A percentile compares a stretch with the other conserved stretches of the same genome.
These are phyloP conservation scores for Nothocercus nigrocapillus DNA, from an alignment of 2,113 vertebrate genomes.

Conservation along the genomic window DNA sequence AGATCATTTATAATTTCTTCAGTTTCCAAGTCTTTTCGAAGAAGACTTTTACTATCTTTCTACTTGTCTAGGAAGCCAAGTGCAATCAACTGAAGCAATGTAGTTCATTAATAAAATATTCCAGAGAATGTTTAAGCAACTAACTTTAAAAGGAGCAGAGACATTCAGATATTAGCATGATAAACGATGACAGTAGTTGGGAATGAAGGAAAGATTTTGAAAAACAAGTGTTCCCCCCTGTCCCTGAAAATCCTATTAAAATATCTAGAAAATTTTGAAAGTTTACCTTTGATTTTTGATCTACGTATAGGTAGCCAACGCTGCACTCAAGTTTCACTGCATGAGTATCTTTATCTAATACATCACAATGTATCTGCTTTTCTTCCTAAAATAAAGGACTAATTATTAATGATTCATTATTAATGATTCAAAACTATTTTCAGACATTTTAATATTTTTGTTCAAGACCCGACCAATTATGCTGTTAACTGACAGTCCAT, in stretches of 20 bases:
- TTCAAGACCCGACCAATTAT: neutral
- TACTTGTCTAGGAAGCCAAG: neutral
- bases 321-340: conserved; percentile 82
- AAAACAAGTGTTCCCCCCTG: neutral
- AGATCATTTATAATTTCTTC: neutral
- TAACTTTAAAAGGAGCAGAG: neutral
- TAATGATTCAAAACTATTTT: neutral
- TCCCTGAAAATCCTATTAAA: neutral
- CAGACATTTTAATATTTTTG: neutral
- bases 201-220: neutral
- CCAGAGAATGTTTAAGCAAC: neutral
- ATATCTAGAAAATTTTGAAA: neutral
- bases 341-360: conserved; percentile 79
- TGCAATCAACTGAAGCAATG: neutral
- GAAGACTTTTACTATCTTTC: neutral
- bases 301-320: conserved; percentile 84
- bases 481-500: neutral
- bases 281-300: conserved; percentile 85
- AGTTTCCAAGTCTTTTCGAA: neutral
- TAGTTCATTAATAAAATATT: neutral
- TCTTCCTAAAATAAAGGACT: conserved; percentile 81
- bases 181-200: neutral
- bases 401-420: neutral
- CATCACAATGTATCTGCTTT: conserved; percentile 85
- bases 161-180: neutral